These are phyloP conservation scores for Limonius californicus DNA, from an alignment of 1,140 invertebrate species.

Conservation along the genomic window DNA sequence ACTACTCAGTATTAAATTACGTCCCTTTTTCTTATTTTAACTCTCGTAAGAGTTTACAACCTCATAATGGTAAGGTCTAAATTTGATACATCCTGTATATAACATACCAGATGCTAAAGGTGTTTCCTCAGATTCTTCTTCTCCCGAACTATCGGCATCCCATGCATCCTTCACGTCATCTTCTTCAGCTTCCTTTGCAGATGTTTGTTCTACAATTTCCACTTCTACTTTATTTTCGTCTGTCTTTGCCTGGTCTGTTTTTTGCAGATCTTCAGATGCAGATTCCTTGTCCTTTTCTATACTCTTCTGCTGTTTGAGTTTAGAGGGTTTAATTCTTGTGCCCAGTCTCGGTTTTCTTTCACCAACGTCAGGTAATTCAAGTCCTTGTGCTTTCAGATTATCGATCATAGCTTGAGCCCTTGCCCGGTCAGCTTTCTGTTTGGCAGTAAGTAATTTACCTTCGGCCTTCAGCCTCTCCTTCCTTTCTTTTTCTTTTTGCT, in stretches of 20 bases:
- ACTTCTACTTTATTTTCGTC: conserved; percentile 43
- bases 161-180: conserved; percentile 76
- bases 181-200: conserved; percentile 49
- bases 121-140: conserved; percentile 58
- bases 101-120: conserved; percentile 36
- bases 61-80: too few relatives aligned
- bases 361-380: conserved; percentile 62
- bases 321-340: conserved; percentile 70
- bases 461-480: conserved; percentile 91
- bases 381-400: conserved; percentile 79
- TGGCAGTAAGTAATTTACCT: conserved; percentile 88
- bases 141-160: conserved; percentile 72
- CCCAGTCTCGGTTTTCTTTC: conserved; percentile 69
- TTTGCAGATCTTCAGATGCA: neutral
- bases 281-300: neutral
- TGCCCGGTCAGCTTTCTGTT: conserved; percentile 86
- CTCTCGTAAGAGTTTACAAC: too few relatives aligned
- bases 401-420: conserved; percentile 85
- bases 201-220: conserved; percentile 53
- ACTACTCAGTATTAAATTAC: too few relatives aligned
- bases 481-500: conserved; percentile 91
- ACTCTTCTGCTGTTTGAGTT: conserved; percentile 55
- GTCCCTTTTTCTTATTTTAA: too few relatives aligned
- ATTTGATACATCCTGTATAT: neutral
- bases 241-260: conserved; percentile 30